Evolutionary conservation across 2,113 vertebrate species (phyloP).

Genomic region (Aptenodytes forsteri): DNA sequence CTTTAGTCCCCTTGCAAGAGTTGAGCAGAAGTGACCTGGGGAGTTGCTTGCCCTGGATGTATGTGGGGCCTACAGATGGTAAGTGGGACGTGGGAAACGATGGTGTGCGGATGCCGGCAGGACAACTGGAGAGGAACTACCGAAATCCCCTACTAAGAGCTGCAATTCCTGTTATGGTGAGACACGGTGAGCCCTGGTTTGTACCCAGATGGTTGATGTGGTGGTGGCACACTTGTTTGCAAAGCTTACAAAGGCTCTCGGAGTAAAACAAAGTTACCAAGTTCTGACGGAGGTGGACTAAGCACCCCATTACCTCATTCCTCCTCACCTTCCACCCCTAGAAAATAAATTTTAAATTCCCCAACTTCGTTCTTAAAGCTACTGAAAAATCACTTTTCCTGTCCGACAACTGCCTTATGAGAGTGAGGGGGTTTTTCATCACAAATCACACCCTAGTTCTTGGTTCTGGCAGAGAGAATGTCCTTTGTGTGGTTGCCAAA

Average conservation of each 20-base stretch:
- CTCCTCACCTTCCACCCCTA: not conserved
- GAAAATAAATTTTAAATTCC: not conserved
- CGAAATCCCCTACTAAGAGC: not conserved
- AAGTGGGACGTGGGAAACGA: not conserved
- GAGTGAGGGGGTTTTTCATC: not conserved
- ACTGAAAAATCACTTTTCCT: not conserved
- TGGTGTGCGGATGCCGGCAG: not conserved
- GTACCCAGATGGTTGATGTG: not conserved
- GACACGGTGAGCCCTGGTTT: not conserved
- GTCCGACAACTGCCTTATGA: not conserved
- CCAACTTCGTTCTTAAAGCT: not conserved
- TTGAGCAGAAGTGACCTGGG: not conserved
- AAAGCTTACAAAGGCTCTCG: not conserved
- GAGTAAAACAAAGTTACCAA: not conserved
- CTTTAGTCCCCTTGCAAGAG: not conserved
- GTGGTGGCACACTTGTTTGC: not conserved
- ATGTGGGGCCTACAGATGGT: too few species aligned
- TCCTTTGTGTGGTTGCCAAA: not conserved
- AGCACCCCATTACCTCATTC: not conserved
- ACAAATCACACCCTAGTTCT: not conserved
- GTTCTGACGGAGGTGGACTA: not conserved
- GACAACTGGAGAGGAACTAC: not conserved
- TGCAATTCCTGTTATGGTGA: not conserved
- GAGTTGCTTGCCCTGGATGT: not conserved
- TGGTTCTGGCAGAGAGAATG: not conserved